Evolutionary conservation across 2,888 invertebrate genomes (phyloP), one percentile per base, ranked within the genome.

Genomic region (Gryllus longicercus): DNA sequence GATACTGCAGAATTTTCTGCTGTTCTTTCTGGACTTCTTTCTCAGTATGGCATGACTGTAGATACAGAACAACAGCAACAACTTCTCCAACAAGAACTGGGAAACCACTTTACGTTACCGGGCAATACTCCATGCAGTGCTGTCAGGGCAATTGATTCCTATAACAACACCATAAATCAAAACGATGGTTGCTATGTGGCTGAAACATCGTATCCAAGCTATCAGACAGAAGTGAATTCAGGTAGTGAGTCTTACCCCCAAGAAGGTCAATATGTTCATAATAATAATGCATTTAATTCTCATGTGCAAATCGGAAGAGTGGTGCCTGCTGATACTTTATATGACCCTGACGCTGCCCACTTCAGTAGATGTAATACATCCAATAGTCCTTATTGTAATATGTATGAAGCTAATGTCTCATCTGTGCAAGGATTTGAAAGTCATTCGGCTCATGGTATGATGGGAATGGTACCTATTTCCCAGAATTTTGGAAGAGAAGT

Each of bases 1-100:
- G 85, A 85, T 82, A 84, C 84, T 77, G 83, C 83, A 49, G 85
- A 85, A 81, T 83, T 85, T 79, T 84, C 84, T 77, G 84, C 84
- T 49, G 85, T 85, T n/a, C 82, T 85, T 74, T 84, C 84, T 38
- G 84, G 84, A 77, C 82, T 85, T 23, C 82, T 85, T 21, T 83
- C 85, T 14, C 84, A 85, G 78, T 85, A 85, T 81, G 85, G 84
- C 50, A 83, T 84, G 80, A 83, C 82, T 49, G 82, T 82, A n/a
- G 78, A 80, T 10, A 16, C 49, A 38, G 78, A 79, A 38, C 51
- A 74, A 25, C 50, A 74, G 11, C 76, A 79, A 38, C 51, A 74
- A 25, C 50, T 50, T n/a, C 76, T n/a, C 21, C 50, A 63, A 63
- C 63, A 63, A 14, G 63, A n/a, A n/a, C 18, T 23, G 10, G 63